Percentiles rank a stretch among this genome's conserved stretches.
Evolutionary conservation across 1,140 invertebrate species (phyloP).

Genomic region (Dreissena polymorpha): DNA sequence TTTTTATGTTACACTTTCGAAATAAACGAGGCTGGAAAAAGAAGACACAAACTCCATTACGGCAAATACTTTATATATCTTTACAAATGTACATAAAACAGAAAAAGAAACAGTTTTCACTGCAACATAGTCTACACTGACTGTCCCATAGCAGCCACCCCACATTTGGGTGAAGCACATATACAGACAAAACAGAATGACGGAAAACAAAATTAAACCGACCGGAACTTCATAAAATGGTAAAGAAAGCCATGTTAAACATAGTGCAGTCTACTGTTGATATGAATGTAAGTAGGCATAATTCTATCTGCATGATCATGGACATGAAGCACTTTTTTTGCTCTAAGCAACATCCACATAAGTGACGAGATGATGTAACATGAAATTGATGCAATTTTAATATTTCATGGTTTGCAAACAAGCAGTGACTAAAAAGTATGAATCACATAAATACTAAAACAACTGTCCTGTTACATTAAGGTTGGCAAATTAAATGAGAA

Average conservation of each 20-base stretch:
- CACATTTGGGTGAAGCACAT: slow-evolving; percentile 24
- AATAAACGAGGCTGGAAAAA: too few species aligned
- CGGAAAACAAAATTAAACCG: not conserved
- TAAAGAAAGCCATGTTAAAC: not conserved
- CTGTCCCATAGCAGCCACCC: slow-evolving; percentile 35
- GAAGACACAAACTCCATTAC: not conserved
- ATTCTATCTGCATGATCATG: not conserved
- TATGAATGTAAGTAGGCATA: not conserved
- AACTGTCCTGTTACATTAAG: too few species aligned
- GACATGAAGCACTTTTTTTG: too few species aligned
- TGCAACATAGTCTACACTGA: slow-evolving; percentile 50
- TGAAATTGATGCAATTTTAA: too few species aligned
- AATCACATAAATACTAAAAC: too few species aligned
- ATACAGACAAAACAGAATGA: slow-evolving; percentile 6
- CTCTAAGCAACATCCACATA: too few species aligned
- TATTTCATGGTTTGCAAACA: too few species aligned
- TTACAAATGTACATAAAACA: slow-evolving; percentile 51
- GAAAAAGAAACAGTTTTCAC: slow-evolving; percentile 44
- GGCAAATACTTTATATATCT: slow-evolving; percentile 56
- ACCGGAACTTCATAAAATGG: not conserved
- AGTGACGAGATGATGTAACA: too few species aligned
- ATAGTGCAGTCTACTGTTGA: not conserved
- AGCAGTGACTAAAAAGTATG: too few species aligned
- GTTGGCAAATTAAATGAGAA: too few species aligned
- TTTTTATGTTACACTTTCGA: not conserved